Base-by-base conservation (phyloP, 2,797 vertebrate genomes). In the Taeniopygia guttata region DNA sequence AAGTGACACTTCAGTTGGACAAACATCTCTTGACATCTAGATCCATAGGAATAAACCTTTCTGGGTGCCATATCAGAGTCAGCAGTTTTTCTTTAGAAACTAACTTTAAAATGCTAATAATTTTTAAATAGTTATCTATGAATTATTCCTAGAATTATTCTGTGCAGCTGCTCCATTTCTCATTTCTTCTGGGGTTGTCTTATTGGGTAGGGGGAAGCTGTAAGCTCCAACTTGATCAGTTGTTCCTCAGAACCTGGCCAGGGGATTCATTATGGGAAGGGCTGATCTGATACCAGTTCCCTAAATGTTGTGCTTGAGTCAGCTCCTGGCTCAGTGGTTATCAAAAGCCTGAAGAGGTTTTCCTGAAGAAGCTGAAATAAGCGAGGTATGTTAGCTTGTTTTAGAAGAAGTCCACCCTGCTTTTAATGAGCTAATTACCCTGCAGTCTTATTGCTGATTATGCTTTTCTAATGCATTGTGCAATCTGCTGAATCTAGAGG, bases 401-500 rank as follows among this genome's bases (percentile, higher is more conserved):
- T 81, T 84, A 88, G 56, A 82, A 52, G 66, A 91, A 87, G 36
- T 81, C 66, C 29, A 34, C 42, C 46, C 69, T 84, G 43, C 49
- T 93, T 94, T 90, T 67, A 62, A 34, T 52, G n/a, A 66, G 25
- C 32, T 42, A 77, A 90, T 90, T 80, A 67, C 42, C 26, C 38
- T 60, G 34, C 63, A 89, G 38, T 87, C 63, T 51, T 72, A 54
- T 19, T 54, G 58, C 48, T 84, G 26, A 48, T 86, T 76, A 26
- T 49, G 56, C 25, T 92, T 92, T 91, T 38, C 70, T 81, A 92
- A 77, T 5, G 16, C 27, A 4, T 73, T 82, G 30, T 82, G 63
- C 92, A 87, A 87, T 76, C 88, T 79, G 42, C 63, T 82, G 63
- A 77, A 79, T 78, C 62, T 87, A 36, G 27, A 91, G 46, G n/a